phyloP scores from a whole-genome alignment of 2,888 invertebrate genomes.

The Idaea dimidiata region DNA sequence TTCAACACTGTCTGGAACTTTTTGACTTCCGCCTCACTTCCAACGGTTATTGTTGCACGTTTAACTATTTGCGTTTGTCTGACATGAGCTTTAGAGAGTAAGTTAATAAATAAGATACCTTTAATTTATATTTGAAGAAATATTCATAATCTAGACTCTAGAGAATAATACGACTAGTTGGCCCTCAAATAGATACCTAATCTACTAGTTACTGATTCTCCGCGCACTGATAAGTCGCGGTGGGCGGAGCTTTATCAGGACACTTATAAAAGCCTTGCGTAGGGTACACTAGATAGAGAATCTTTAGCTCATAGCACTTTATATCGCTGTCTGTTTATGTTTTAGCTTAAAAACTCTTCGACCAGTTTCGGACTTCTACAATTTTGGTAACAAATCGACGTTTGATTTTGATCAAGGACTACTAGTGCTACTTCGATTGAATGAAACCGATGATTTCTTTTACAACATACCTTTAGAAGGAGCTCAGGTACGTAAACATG shows the following conservation, averaged over 20 bases:
- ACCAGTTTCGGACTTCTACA: conserved; percentile 54
- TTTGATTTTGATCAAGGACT: conserved; percentile 70
- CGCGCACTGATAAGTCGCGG: too few relatives aligned
- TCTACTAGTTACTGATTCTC: too few relatives aligned
- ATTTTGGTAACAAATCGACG: conserved; percentile 66
- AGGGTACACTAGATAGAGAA: too few relatives aligned
- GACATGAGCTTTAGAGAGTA: conserved; percentile 65
- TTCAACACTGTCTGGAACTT: conserved; percentile 65
- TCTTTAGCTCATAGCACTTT: too few relatives aligned
- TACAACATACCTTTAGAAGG: conserved; percentile 72
- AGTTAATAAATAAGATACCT: conserved; percentile 17
- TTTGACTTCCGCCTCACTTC: conserved; percentile 80
- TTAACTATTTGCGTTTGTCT: conserved; percentile 75
- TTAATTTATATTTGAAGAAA: too few relatives aligned
- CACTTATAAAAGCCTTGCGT: too few relatives aligned
- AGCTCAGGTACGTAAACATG: conserved; percentile 57
- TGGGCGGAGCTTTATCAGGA: too few relatives aligned
- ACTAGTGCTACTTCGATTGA: conserved; percentile 56
- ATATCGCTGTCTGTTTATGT: conserved; percentile 17
- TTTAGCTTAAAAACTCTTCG: conserved; percentile 38
- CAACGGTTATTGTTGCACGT: conserved; percentile 82
- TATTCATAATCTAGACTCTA: too few relatives aligned
- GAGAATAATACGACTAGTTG: too few relatives aligned
- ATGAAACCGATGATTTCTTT: conserved; percentile 73
- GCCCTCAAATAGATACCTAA: too few relatives aligned